These are phyloP conservation scores for Notoglanidium macrostoma DNA, from an alignment of 2,797 vertebrate species.

Conservation along the genomic window DNA sequence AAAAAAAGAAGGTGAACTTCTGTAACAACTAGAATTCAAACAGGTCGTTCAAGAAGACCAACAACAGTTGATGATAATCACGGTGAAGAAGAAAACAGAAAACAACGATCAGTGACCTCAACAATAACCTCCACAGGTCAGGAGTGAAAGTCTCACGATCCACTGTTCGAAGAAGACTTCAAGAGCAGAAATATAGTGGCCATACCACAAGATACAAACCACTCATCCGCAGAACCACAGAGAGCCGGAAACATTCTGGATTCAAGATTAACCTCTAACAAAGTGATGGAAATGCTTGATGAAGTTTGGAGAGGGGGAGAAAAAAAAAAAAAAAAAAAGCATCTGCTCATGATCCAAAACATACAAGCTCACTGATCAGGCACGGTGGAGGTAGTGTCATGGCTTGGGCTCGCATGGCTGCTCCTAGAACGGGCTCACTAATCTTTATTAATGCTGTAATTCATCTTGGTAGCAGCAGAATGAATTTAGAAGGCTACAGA, in stretches of 20 bases:
- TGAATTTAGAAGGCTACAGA: neutral
- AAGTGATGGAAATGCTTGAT: neutral
- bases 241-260: neutral
- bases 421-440: neutral
- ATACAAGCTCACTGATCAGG: neutral
- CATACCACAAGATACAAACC: no score
- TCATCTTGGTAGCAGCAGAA: neutral
- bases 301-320: neutral
- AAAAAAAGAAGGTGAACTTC: neutral
- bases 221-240: neutral
- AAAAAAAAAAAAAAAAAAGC: neutral
- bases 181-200: neutral
- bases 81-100: neutral
- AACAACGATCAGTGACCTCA: neutral
- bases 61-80: neutral
- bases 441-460: neutral
- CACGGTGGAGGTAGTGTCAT: neutral
- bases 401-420: neutral
- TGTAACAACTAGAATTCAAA: neutral
- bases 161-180: neutral
- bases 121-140: neutral
- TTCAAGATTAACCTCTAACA: neutral
- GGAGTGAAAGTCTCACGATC: neutral
- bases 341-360: neutral
- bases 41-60: neutral